Conservation (phyloP, 2,888 invertebrate genomes). For the Hemistola chrysoprasaria region DNA sequence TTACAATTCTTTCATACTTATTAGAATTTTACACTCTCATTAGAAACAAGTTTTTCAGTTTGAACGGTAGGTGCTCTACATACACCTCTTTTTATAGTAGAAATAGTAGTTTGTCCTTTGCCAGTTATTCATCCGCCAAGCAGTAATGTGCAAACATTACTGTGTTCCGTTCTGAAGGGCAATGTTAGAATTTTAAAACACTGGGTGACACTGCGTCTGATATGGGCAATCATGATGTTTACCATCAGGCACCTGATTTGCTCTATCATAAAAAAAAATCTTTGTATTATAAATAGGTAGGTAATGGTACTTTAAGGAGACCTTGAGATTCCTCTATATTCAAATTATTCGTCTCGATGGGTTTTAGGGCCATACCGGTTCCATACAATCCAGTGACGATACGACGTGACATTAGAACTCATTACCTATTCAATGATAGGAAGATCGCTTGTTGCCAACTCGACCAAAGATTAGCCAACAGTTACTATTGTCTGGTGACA, state of each 20-base stretch:
- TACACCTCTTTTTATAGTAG: too few species aligned
- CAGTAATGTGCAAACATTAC: too few species aligned
- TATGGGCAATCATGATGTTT: too few species aligned
- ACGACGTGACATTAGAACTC: slow-evolving; percentile 59
- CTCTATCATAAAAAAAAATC: neutral
- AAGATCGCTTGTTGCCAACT: slow-evolving; percentile 65
- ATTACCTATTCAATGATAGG: slow-evolving; percentile 58
- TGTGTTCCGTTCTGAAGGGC: too few species aligned
- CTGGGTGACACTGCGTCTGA: too few species aligned
- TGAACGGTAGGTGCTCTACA: too few species aligned
- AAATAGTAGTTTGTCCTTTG: neutral
- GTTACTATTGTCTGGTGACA: slow-evolving; percentile 45
- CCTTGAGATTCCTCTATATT: slow-evolving; percentile 2
- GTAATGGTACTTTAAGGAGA: slow-evolving; percentile 2
- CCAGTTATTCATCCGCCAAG: too few species aligned
- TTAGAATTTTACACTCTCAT: too few species aligned
- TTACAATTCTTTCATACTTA: too few species aligned
- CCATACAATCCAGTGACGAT: slow-evolving; percentile 20
- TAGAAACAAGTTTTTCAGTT: too few species aligned
- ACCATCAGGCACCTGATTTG: too few species aligned
- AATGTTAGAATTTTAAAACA: too few species aligned
- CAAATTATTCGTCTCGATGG: neutral
- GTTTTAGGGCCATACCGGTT: slow-evolving; percentile 3
- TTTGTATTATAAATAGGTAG: slow-evolving; percentile 2
- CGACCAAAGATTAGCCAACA: slow-evolving; percentile 24